phyloP scores from a whole-genome alignment of 2,888 invertebrate genomes.

The Drosophila percnosoma region DNA sequence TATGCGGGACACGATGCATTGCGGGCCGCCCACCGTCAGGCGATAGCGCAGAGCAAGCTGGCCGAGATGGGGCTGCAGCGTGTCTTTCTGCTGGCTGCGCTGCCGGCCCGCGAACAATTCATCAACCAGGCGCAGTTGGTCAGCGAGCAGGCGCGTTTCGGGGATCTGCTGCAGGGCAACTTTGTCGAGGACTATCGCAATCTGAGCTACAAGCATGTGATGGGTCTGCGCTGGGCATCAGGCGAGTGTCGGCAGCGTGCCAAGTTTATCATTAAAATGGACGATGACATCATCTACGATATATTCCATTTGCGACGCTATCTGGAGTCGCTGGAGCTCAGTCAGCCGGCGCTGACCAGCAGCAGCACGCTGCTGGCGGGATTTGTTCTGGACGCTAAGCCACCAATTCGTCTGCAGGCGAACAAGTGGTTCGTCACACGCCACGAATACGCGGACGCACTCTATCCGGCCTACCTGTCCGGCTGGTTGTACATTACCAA shows the following conservation, averaged over 20 bases:
- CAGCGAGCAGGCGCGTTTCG: constrained; percentile 88
- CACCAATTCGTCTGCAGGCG: constrained; percentile 87
- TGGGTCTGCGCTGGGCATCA: constrained; percentile 92
- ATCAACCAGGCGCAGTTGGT: constrained; percentile 86
- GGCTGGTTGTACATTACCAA: constrained; percentile 94
- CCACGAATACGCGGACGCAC: constrained; percentile 87
- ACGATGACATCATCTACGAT: constrained; percentile 92
- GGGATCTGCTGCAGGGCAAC: constrained; percentile 91
- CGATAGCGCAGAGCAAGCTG: constrained; percentile 87
- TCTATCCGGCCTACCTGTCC: constrained; percentile 91
- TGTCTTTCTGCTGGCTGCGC: constrained; percentile 89
- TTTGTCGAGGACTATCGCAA: constrained; percentile 92
- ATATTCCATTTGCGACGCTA: constrained; percentile 86
- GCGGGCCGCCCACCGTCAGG: constrained; percentile 89
- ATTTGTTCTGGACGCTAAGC: constrained; percentile 88
- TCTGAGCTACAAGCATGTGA: constrained; percentile 92
- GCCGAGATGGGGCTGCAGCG: constrained; percentile 87
- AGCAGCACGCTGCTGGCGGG: constrained; percentile 87
- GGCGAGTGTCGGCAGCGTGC: constrained; percentile 86
- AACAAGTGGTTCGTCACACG: constrained; percentile 93
- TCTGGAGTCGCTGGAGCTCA: constrained; percentile 84
- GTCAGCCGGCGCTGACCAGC: constrained; percentile 71
- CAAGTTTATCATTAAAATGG: constrained; percentile 91
- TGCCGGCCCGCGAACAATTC: constrained; percentile 86
- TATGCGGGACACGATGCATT: constrained; percentile 90